Percentiles rank a stretch among this genome's conserved stretches.
Evolutionary conservation across 2,888 invertebrate species (phyloP).

Genomic region (Sceliomorpha sp.): DNA sequence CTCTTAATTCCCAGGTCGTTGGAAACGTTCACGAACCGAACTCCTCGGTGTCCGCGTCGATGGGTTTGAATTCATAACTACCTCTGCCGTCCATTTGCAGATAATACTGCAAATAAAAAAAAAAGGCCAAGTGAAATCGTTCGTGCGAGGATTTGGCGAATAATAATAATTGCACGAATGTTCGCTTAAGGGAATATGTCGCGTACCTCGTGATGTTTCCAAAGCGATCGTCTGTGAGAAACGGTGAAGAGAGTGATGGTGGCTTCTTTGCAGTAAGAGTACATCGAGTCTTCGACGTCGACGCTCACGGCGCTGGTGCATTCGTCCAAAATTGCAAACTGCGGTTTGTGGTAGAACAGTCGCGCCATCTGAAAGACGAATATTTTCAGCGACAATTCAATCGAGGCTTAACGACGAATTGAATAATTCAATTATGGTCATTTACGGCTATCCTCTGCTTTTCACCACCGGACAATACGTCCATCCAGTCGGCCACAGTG

Average conservation of each 20-base stretch:
- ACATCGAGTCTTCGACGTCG: constrained; percentile 99
- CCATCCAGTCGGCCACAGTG: constrained; percentile 98
- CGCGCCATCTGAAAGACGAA: constrained; percentile 94
- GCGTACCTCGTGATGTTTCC: constrained; percentile 95
- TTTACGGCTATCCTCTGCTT: constrained; percentile 96
- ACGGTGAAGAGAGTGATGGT: constrained; percentile 98
- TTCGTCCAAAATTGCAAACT: constrained; percentile 99
- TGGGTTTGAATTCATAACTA: constrained; percentile 91
- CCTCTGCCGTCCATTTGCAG: constrained; percentile 98
- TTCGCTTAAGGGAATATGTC: constrained; percentile 4
- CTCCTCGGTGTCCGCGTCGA: constrained; percentile 92
- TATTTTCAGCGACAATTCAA: neutral
- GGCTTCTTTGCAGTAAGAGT: constrained; percentile 91
- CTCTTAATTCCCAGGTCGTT: constrained; percentile 46
- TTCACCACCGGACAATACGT: constrained; percentile 98
- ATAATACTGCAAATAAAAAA: constrained; percentile 85
- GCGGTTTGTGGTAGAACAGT: constrained; percentile 97
- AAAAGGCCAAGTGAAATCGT: neutral
- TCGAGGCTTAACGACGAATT: neutral
- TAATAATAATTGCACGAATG: constrained; percentile 5
- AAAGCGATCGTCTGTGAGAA: constrained; percentile 97
- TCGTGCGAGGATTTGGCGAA: constrained; percentile 1
- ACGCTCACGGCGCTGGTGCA: constrained; percentile 99
- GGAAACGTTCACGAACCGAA: constrained; percentile 93
- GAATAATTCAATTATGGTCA: constrained; percentile 11